Conservation (phyloP, 1,140 invertebrate genomes). For the Scaptomyza montana region DNA sequence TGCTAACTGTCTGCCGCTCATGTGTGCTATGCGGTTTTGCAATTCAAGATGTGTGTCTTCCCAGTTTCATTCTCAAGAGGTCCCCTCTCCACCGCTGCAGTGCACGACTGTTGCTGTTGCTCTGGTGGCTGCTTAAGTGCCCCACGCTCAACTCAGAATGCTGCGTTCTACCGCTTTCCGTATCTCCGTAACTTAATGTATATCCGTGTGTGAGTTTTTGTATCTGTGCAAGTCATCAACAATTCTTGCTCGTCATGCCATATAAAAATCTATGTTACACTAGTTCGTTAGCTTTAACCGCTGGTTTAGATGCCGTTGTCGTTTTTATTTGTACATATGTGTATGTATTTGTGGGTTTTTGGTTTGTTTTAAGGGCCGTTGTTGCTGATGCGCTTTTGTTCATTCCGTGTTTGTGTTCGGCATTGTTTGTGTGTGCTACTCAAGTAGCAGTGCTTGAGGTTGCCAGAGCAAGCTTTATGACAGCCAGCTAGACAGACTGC, state of each 20-base stretch:
- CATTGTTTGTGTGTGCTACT: conserved; percentile 59
- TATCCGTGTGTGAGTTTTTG: conserved; percentile 17
- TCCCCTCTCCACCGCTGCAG: neutral
- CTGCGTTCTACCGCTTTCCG: conserved; percentile 25
- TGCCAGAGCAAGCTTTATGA: conserved; percentile 43
- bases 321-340: neutral
- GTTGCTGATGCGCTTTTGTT: conserved; percentile 71
- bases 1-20: conserved; percentile 22
- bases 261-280: conserved; percentile 77
- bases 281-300: conserved; percentile 70
- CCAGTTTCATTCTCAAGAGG: conserved; percentile 7
- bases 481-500: conserved; percentile 15
- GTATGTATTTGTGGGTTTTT: conserved; percentile 22
- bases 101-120: conserved; percentile 35
- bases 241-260: conserved; percentile 64
- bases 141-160: conserved; percentile 43
- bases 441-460: conserved; percentile 70
- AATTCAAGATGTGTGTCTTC: conserved; percentile 58
- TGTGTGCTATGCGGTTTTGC: conserved; percentile 68
- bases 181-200: conserved; percentile 26
- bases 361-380: conserved; percentile 64
- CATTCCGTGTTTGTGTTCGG: conserved; percentile 20
- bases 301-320: conserved; percentile 29
- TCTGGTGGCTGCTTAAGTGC: conserved; percentile 57
- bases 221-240: conserved; percentile 53